Evolutionary conservation across 2,797 vertebrate genomes (phyloP).

Genomic region (Lepus townsendii): DNA sequence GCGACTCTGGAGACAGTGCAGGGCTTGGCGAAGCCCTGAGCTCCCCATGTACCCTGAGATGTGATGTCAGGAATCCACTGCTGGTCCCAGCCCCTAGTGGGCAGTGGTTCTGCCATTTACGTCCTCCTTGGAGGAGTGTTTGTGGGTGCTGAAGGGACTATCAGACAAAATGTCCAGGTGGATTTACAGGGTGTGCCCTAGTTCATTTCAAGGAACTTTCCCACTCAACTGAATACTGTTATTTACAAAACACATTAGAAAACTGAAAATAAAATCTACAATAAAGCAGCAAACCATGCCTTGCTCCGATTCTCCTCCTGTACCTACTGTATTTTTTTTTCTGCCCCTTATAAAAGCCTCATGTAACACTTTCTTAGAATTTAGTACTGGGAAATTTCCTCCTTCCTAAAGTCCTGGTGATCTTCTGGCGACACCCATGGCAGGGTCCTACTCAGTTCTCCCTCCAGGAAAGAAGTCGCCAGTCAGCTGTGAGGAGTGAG

Average conservation of each 20-base stretch:
- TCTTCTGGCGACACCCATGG: neutral
- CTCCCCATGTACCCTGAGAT: neutral
- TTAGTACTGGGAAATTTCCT: neutral
- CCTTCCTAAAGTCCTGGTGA: neutral
- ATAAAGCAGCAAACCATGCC: neutral
- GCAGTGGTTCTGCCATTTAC: neutral
- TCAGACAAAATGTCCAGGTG: neutral
- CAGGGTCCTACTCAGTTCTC: neutral
- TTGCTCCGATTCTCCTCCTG: neutral
- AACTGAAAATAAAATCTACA: neutral
- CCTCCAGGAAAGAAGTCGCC: neutral
- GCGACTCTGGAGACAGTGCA: neutral
- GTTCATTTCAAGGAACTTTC: neutral
- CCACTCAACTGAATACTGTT: neutral
- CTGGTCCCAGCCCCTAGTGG: neutral
- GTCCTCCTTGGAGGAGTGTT: neutral
- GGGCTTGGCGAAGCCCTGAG: neutral
- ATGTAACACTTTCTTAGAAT: neutral
- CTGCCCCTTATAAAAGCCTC: neutral
- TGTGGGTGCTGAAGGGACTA: neutral
- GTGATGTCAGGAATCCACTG: neutral
- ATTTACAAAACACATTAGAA: neutral
- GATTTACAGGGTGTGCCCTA: neutral
- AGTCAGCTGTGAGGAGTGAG: neutral
- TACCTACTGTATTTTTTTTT: neutral